These are phyloP conservation scores for Hoplias malabaricus DNA, from an alignment of 2,113 vertebrate species.

Conservation along the genomic window DNA sequence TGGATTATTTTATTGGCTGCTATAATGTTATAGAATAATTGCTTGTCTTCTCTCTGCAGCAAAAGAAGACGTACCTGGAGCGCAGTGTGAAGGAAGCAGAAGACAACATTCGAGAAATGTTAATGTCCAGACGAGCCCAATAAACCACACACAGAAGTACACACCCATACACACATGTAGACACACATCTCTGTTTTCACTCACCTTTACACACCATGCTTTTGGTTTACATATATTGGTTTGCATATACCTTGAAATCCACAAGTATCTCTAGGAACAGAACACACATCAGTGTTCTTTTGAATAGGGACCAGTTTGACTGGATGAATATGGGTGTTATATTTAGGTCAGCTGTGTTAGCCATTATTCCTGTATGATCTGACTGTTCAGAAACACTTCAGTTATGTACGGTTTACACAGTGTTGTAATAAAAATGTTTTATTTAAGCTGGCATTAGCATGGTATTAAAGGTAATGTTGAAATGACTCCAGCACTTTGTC, in stretches of 20 bases:
- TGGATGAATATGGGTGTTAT: slow-evolving; percentile 5
- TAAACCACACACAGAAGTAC: slow-evolving; percentile 68
- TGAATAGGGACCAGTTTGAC: background rate
- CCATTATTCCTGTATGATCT: background rate
- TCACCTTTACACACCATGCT: slow-evolving; percentile 19
- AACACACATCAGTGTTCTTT: slow-evolving; percentile 9
- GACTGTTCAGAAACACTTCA: background rate
- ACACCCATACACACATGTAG: background rate
- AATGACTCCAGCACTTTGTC: background rate
- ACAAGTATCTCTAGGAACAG: background rate
- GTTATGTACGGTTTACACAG: slow-evolving; percentile 6
- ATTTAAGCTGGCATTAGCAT: slow-evolving; percentile 33
- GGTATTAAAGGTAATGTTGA: slow-evolving; percentile 38
- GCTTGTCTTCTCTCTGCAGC: slow-evolving; percentile 72
- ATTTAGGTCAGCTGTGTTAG: background rate
- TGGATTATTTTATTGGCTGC: background rate
- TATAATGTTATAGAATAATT: background rate
- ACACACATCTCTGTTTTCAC: background rate
- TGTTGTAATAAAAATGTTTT: slow-evolving; percentile 23
- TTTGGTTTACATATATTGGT: slow-evolving; percentile 33
- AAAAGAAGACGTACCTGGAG: slow-evolving; percentile 93
- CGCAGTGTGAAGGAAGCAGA: slow-evolving; percentile 94
- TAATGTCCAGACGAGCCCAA: slow-evolving; percentile 88
- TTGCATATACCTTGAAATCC: background rate
- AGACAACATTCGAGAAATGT: slow-evolving; percentile 96